Evolutionary conservation across 2,797 vertebrate genomes (phyloP).

Genomic region (Characodon lateralis): DNA sequence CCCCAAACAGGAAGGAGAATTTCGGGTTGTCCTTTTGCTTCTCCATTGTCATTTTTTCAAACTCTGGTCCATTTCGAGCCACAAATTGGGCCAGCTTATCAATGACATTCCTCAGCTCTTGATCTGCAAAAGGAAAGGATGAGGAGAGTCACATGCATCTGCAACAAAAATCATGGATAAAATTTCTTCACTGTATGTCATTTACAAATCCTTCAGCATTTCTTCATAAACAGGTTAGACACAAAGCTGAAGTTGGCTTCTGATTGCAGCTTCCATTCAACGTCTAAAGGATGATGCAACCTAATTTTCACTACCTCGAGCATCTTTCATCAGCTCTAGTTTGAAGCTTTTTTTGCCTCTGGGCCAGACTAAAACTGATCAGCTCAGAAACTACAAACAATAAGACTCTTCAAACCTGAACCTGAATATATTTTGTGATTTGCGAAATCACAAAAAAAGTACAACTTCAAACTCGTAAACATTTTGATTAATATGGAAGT

Average conservation of each 20-base stretch:
- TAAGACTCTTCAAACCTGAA: too few species aligned
- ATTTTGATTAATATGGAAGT: too few species aligned
- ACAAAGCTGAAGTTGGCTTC: background rate
- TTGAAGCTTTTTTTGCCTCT: too few species aligned
- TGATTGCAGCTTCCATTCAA: background rate
- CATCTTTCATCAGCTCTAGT: background rate
- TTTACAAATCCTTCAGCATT: too few species aligned
- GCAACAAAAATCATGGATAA: too few species aligned
- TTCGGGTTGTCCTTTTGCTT: slow-evolving; percentile 98
- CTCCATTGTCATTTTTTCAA: slow-evolving; percentile 99
- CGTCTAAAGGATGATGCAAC: background rate
- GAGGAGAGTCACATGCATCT: background rate
- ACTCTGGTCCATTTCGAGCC: slow-evolving; percentile 95
- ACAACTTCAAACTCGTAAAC: too few species aligned
- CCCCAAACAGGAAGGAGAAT: slow-evolving; percentile 97
- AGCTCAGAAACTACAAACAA: too few species aligned
- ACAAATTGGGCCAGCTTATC: slow-evolving; percentile 98
- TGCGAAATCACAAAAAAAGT: too few species aligned
- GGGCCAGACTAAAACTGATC: too few species aligned
- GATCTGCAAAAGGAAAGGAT: slow-evolving; percentile 80
- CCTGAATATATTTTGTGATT: too few species aligned
- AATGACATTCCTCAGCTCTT: slow-evolving; percentile 97
- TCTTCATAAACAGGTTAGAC: background rate
- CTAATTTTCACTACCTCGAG: background rate
- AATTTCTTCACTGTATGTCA: background rate